Percentiles rank a stretch among this genome's conserved stretches.
These are phyloP conservation scores for Siderastrea radians DNA, from an alignment of 92 coral and sea anemone genomes.

Conservation along the genomic window DNA sequence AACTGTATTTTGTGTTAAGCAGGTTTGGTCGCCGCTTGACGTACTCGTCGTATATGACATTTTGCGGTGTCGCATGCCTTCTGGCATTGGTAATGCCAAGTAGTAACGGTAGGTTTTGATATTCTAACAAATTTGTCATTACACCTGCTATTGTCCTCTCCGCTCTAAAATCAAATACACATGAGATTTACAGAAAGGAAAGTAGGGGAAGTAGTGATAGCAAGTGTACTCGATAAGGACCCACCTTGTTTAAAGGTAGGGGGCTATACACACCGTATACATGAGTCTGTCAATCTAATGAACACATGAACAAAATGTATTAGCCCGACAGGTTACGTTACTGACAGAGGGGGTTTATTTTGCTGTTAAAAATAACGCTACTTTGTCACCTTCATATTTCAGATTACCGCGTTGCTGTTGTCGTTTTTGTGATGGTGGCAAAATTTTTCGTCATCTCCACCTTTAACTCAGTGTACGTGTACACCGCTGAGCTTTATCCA, in stretches of 20 bases:
- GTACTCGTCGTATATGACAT: slow-evolving; percentile 54
- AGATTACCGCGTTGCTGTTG: slow-evolving; percentile 38
- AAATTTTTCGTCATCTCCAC: slow-evolving; percentile 20
- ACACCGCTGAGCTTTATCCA: slow-evolving; percentile 49
- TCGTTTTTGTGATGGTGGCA: slow-evolving; percentile 33
- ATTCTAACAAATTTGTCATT: neutral
- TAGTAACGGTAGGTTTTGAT: slow-evolving; percentile 32
- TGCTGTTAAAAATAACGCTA: no score
- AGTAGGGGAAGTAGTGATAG: no score
- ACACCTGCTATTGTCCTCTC: no score
- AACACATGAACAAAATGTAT: no score
- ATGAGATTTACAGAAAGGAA: no score
- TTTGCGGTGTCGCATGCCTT: slow-evolving; percentile 66
- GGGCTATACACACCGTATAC: no score
- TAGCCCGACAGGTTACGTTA: no score
- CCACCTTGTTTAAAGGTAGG: no score
- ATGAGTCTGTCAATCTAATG: no score
- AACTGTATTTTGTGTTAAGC: neutral
- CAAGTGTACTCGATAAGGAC: no score
- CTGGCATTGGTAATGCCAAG: slow-evolving; percentile 68
- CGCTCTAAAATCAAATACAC: no score
- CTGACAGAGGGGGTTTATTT: no score
- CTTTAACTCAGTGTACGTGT: slow-evolving; percentile 9
- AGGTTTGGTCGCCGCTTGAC: slow-evolving; percentile 84
- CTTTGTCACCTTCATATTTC: neutral